Percentiles rank a stretch among this genome's conserved stretches.
These are phyloP conservation scores for Adelognathus sp. DNA, from an alignment of 2,888 invertebrate species.

Conservation along the genomic window DNA sequence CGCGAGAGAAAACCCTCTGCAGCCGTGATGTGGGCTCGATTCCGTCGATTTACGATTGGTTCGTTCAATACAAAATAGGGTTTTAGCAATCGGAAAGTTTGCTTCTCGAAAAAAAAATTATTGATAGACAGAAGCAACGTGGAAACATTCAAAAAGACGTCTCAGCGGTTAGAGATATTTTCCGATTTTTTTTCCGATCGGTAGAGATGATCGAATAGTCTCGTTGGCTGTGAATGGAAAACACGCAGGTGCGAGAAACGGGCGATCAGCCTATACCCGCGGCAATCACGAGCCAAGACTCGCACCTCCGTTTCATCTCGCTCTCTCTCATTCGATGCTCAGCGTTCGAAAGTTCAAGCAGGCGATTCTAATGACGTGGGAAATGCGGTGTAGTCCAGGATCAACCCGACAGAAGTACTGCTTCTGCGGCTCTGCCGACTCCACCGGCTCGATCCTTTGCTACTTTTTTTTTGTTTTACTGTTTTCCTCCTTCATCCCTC, in stretches of 20 bases:
- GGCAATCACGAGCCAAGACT: conserved; percentile 62
- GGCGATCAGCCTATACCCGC: conserved; percentile 58
- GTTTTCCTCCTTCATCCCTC: background rate
- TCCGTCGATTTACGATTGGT: too few relatives aligned
- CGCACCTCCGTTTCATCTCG: conserved; percentile 42
- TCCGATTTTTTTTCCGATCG: conserved; percentile 41
- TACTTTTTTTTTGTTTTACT: conserved; percentile 37
- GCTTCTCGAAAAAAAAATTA: too few relatives aligned
- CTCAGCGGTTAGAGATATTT: too few relatives aligned
- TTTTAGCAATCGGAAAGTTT: too few relatives aligned
- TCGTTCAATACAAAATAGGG: too few relatives aligned
- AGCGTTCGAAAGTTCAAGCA: conserved; percentile 67
- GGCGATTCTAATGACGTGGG: conserved; percentile 69
- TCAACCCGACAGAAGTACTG: conserved; percentile 15
- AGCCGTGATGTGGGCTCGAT: too few relatives aligned
- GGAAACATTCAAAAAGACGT: too few relatives aligned
- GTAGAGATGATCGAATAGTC: conserved; percentile 1
- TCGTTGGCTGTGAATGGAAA: conserved; percentile 48
- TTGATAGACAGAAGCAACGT: too few relatives aligned
- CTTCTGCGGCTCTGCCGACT: conserved; percentile 57
- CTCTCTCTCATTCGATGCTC: conserved; percentile 53
- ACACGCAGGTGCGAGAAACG: conserved; percentile 54
- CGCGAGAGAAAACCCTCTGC: too few relatives aligned
- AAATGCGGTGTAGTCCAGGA: conserved; percentile 64
- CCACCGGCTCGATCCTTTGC: conserved; percentile 53